These are phyloP conservation scores for Agelaius tricolor DNA, from an alignment of 2,113 vertebrate genomes.

Conservation along the genomic window DNA sequence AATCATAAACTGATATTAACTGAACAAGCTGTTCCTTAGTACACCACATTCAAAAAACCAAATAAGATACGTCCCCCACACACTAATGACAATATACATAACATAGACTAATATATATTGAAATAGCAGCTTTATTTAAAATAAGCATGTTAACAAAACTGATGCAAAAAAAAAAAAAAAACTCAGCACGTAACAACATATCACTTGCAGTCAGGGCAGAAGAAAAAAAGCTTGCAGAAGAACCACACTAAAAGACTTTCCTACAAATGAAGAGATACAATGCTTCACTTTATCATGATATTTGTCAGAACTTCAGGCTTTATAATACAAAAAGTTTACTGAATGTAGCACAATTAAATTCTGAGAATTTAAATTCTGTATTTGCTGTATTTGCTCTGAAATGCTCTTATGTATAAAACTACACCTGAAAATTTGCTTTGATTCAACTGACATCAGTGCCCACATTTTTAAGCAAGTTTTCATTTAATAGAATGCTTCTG, in stretches of 20 bases:
- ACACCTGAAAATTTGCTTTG: background rate
- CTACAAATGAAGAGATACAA: background rate
- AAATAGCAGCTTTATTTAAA: background rate
- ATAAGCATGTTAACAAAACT: background rate
- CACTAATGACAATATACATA: background rate
- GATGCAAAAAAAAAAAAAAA: rapidly evolving
- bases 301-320: background rate
- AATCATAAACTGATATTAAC: background rate
- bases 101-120: background rate
- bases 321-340: background rate
- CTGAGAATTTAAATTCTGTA: background rate
- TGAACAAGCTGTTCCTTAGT: background rate
- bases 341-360: background rate
- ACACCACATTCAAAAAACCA: background rate
- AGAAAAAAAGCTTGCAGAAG: background rate
- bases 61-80: background rate
- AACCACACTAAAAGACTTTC: background rate
- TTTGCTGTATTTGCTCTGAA: background rate
- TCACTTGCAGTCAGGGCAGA: background rate
- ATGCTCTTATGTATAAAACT: background rate
- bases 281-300: background rate
- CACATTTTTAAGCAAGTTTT: background rate
- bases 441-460: background rate
- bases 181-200: background rate
- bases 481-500: background rate